Base-by-base conservation (phyloP, 2,113 vertebrate species). In the Puntigrus tetrazona region DNA sequence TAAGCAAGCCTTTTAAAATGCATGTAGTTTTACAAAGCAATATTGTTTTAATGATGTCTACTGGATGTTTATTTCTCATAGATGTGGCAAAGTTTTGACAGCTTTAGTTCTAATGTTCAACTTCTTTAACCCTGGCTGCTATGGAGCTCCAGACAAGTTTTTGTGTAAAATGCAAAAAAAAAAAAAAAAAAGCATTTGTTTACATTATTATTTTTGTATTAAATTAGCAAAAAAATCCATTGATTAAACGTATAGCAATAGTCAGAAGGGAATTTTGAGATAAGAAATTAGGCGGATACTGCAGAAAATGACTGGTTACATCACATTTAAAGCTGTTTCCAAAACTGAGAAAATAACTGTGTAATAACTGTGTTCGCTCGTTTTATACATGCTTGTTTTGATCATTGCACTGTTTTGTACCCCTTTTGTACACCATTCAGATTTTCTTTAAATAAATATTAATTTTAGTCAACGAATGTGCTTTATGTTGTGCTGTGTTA, bases 321-420 rank as follows among this genome's bases (percentile, higher is more conserved):
- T 61, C 36, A 27, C 38, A 43, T 43, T 1, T 36, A 16, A n/a
- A n/a, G n/a, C 55, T 52, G 8, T 36, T 57, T 77, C 22, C 25
- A 3, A 75, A 76, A 5, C 29, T 31, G 3, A 9, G 7, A 22
- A 55, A 4, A 78, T 59, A n/a, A n/a, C 5, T 78, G 52, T 78
- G 41, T 74, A 50, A 41, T 29, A 59, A 38, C 25, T 8, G 7
- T 8, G 34, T 41, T 22, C 1, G 52, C 20, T 57, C 7, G 27
- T 61, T 78, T 78, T 78, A 10, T 61, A 78, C 22, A 79, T 7
- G 22, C 31, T 78, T 78, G 34, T 78, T 61, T 63, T 79, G 77
- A 79, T 63, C n/a, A 61, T 25, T 79, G 77, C 55, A 79, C 77
- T 63, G 55, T 59, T 79, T 79, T 79, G 36, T 78, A 78, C 13